Evolutionary conservation across 1,140 invertebrate species (phyloP).

Genomic region (Conus betulinus): DNA sequence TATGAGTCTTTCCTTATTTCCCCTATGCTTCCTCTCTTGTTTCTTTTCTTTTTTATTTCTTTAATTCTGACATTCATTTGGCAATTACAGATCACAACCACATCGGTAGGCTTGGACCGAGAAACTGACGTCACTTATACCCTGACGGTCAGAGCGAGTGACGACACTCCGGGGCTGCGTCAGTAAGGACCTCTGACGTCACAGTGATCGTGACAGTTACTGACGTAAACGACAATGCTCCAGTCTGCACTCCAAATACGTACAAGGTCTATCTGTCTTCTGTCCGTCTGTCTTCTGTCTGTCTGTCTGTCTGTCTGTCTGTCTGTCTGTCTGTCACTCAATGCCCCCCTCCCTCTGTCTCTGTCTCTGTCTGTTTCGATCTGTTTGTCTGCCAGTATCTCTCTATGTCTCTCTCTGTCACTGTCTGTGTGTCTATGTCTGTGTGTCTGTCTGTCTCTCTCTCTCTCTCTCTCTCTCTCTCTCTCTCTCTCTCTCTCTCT

Average conservation of each 20-base stretch:
- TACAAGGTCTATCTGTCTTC: too few species aligned
- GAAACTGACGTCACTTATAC: slow-evolving; percentile 39
- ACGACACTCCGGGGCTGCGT: slow-evolving; percentile 12
- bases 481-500: too few species aligned
- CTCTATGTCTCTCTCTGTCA: too few species aligned
- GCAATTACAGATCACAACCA: slow-evolving; percentile 23
- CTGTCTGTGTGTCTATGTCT: too few species aligned
- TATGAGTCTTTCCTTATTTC: background rate
- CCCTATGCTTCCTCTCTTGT: background rate
- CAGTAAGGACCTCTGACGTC: slow-evolving; percentile 18
- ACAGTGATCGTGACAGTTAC: slow-evolving; percentile 42
- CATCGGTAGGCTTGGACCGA: slow-evolving; percentile 43
- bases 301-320: background rate
- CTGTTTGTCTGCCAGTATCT: too few species aligned
- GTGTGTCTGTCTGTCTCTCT: slow-evolving; percentile 18
- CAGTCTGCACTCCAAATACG: slow-evolving; percentile 26
- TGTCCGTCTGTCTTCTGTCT: too few species aligned
- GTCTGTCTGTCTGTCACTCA: background rate
- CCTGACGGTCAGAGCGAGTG: slow-evolving; percentile 34
- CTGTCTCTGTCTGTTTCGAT: background rate
- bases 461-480: too few species aligned
- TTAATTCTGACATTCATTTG: too few species aligned
- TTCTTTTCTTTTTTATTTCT: too few species aligned
- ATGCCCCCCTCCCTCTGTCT: too few species aligned
- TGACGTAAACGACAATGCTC: slow-evolving; percentile 49